Percentiles rank a stretch among this genome's conserved stretches.
Conservation (phyloP, 2,113 vertebrate species). For the Illadopsis cleaveri region DNA sequence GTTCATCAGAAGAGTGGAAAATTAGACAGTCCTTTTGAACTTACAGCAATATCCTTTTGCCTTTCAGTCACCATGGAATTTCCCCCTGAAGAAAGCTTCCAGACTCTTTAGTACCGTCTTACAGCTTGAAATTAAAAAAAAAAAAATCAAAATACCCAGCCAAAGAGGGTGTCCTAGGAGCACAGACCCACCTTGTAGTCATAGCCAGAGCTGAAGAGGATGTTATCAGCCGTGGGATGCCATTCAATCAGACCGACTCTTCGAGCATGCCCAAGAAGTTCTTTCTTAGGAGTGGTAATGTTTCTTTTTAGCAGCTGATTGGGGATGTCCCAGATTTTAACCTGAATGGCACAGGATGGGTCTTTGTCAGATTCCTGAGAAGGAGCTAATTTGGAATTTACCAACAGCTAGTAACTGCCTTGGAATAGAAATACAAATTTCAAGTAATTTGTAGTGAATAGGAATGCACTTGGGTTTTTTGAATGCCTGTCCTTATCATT, state of each 20-base stretch:
- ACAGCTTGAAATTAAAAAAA: neutral
- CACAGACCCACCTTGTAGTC: slow-evolving; percentile 86
- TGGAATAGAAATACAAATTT: neutral
- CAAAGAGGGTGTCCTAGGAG: neutral
- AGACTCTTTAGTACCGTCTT: neutral
- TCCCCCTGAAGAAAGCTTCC: neutral
- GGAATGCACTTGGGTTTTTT: neutral
- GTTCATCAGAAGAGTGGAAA: neutral
- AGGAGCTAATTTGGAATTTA: neutral
- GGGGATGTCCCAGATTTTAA: slow-evolving; percentile 93
- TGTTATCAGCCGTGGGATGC: slow-evolving; percentile 88
- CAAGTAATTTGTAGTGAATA: neutral
- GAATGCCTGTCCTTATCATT: neutral
- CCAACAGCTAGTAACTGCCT: neutral
- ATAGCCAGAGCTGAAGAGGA: slow-evolving; percentile 90
- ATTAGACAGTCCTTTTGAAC: neutral
- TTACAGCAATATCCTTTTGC: neutral
- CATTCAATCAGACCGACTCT: slow-evolving; percentile 91
- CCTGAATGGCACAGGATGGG: slow-evolving; percentile 68
- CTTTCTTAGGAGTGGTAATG: slow-evolving; percentile 81
- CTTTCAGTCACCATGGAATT: neutral
- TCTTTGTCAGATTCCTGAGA: neutral
- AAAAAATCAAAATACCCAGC: neutral
- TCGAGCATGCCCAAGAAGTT: slow-evolving; percentile 84
- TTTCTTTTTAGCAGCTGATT: slow-evolving; percentile 79